A percentile compares a stretch with the other conserved stretches of the same genome.
Conservation (phyloP, 2,113 vertebrate genomes). For the Chaetodon trifascialis region DNA sequence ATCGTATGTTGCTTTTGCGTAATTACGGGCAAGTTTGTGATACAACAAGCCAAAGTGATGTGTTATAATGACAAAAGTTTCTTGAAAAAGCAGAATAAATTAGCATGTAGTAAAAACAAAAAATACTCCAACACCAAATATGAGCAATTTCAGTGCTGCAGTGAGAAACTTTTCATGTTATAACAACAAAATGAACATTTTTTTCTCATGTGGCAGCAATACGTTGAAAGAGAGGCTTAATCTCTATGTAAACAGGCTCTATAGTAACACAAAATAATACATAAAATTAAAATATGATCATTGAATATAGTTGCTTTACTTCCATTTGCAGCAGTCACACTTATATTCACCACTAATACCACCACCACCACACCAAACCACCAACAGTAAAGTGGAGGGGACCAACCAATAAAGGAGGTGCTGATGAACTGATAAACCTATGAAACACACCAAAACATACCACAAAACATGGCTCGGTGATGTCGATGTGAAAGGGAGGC, state of each 20-base stretch:
- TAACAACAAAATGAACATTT: background rate
- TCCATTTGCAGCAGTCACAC: slow-evolving; percentile 51
- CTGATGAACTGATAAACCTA: slow-evolving; percentile 46
- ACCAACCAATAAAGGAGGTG: slow-evolving; percentile 55
- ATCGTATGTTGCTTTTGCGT: background rate
- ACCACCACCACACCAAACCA: slow-evolving; percentile 66
- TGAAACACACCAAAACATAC: slow-evolving; percentile 49
- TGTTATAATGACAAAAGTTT: background rate
- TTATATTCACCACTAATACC: slow-evolving; percentile 51
- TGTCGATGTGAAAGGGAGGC: slow-evolving; percentile 64
- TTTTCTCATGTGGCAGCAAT: background rate
- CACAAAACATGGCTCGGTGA: slow-evolving; percentile 69
- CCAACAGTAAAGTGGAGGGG: slow-evolving; percentile 55
- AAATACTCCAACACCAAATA: background rate
- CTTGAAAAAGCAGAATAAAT: background rate
- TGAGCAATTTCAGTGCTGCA: background rate
- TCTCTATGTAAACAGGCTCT: background rate
- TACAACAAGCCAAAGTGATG: background rate
- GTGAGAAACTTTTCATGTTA: background rate
- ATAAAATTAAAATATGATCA: background rate
- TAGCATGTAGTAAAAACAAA: background rate
- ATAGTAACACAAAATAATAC: background rate
- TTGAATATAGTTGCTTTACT: slow-evolving; percentile 29
- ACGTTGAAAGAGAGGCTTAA: background rate
- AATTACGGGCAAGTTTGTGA: background rate